phyloP scores from a whole-genome alignment of 2,113 vertebrate genomes.

The Thunnus maccoyii region DNA sequence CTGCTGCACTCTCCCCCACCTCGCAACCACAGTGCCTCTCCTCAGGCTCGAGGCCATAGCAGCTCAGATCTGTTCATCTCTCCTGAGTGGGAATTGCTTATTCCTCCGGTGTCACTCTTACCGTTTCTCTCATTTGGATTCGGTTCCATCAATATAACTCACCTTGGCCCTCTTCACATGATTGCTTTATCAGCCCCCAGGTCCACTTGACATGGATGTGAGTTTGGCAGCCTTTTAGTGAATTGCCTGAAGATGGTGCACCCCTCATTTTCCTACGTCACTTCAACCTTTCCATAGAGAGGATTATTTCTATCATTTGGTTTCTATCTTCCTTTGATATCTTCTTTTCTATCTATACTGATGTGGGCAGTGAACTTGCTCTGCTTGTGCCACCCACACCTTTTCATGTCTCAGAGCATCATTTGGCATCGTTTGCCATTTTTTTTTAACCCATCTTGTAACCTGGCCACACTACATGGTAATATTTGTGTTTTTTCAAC shows the following conservation, averaged over 20 bases:
- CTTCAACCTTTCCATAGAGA: constrained; percentile 11
- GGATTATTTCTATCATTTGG: constrained; percentile 25
- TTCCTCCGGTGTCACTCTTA: constrained; percentile 45
- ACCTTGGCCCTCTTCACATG: constrained; percentile 46
- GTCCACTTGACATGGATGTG: constrained; percentile 39
- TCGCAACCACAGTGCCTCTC: constrained; percentile 18
- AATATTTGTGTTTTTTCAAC: background rate
- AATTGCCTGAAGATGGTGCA: constrained; percentile 41
- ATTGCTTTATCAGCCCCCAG: constrained; percentile 49
- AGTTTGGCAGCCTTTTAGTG: constrained; percentile 36
- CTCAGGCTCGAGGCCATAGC: constrained; percentile 16
- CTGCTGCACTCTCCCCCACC: constrained; percentile 45
- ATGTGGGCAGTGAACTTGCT: constrained; percentile 3
- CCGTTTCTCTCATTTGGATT: constrained; percentile 47
- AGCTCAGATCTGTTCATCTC: constrained; percentile 31
- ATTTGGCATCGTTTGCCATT: background rate
- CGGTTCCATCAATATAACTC: constrained; percentile 29
- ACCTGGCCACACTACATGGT: background rate
- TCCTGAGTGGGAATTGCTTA: constrained; percentile 36
- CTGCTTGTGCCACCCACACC: background rate
- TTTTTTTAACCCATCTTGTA: background rate
- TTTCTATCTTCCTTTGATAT: constrained; percentile 47
- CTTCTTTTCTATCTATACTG: constrained; percentile 6
- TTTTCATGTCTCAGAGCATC: constrained; percentile 25
- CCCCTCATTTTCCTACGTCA: constrained; percentile 34